Conservation (phyloP, 1,140 invertebrate genomes). For the Psix sp. region DNA sequence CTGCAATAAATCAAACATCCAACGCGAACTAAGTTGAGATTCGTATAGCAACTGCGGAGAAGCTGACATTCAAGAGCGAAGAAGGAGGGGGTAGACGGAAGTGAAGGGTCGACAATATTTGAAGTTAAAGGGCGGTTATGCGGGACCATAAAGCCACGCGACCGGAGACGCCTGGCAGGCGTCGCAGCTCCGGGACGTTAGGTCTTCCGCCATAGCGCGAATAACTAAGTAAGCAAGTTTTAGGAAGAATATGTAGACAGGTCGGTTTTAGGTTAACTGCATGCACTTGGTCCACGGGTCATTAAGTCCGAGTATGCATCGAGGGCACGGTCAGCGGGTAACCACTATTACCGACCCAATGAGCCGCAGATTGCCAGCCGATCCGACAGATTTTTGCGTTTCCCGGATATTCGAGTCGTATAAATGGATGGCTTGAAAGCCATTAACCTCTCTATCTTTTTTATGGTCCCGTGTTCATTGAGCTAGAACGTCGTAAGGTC, state of each 20-base stretch:
- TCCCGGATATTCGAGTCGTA: slow-evolving; percentile 59
- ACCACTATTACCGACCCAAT: slow-evolving; percentile 75
- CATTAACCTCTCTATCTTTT: slow-evolving; percentile 24
- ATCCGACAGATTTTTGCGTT: slow-evolving; percentile 67
- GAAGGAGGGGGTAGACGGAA: slow-evolving; percentile 28
- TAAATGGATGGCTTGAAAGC: slow-evolving; percentile 10
- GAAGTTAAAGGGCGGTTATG: slow-evolving; percentile 64
- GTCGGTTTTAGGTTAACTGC: slow-evolving; percentile 57
- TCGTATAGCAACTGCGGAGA: too few species aligned
- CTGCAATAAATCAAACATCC: slow-evolving; percentile 43
- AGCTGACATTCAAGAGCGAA: too few species aligned
- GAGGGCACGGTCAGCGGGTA: slow-evolving; percentile 71
- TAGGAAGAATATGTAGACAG: slow-evolving; percentile 13
- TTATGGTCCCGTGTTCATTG: slow-evolving; percentile 4
- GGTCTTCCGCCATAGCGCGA: slow-evolving; percentile 66
- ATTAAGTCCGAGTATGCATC: slow-evolving; percentile 73
- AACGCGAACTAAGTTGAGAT: slow-evolving; percentile 25
- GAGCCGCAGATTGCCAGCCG: slow-evolving; percentile 66
- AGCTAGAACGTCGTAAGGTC: too few species aligned
- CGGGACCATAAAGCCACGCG: slow-evolving; percentile 70
- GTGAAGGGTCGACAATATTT: slow-evolving; percentile 55
- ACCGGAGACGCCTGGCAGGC: slow-evolving; percentile 72
- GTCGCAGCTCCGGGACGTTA: slow-evolving; percentile 69
- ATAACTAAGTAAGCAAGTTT: slow-evolving; percentile 72
- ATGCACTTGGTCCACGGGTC: slow-evolving; percentile 68